Base-by-base conservation (phyloP, 2,888 invertebrate genomes). In the Agrenia bidenticulata region DNA sequence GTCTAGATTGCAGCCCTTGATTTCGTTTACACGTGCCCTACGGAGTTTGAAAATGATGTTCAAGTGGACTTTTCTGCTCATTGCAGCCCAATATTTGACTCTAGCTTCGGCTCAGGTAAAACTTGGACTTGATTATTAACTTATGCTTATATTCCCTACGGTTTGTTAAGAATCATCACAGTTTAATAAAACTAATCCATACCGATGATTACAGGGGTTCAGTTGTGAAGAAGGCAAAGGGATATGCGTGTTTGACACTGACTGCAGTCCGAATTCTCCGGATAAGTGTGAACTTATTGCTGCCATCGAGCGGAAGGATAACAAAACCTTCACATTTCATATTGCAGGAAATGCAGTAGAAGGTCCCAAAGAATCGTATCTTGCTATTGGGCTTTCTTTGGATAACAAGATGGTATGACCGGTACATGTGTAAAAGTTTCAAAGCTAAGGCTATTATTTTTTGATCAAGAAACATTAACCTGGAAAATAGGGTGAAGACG, bases 401-500 rank as follows among this genome's bases (percentile, higher is more conserved):
- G 57, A 57, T 41, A 11, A 13, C 2, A 2, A 13, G 4, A 57
- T 57, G 57, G 57, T 57, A 41, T 21, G 26, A n/a, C n/a, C n/a
- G n/a, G n/a, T n/a, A n/a, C n/a, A n/a, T n/a, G n/a, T n/a, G 19
- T 11, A 15, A 24, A 5, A 15, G 45, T 15, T 39, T 39, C 15
- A 7, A 11, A 39, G 39, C 15, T 11, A 11, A 11, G 15, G 15
- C 39, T 39, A 11, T 39, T 39, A 15, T 39, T 11, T 49, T n/a
- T n/a, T n/a, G n/a, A n/a, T n/a, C n/a, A n/a, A n/a, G n/a, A n/a
- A n/a, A n/a, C n/a, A n/a, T n/a, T n/a, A n/a, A n/a, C n/a, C n/a
- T n/a, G n/a, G n/a, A n/a, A 21, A 39, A 57, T 21, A 57, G 57
- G 57, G 57, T 4, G 23, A 23, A 27, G 57, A 57, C 41, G 39